Conservation (phyloP, 2,888 invertebrate species). For the Alentia gelatinosa region DNA sequence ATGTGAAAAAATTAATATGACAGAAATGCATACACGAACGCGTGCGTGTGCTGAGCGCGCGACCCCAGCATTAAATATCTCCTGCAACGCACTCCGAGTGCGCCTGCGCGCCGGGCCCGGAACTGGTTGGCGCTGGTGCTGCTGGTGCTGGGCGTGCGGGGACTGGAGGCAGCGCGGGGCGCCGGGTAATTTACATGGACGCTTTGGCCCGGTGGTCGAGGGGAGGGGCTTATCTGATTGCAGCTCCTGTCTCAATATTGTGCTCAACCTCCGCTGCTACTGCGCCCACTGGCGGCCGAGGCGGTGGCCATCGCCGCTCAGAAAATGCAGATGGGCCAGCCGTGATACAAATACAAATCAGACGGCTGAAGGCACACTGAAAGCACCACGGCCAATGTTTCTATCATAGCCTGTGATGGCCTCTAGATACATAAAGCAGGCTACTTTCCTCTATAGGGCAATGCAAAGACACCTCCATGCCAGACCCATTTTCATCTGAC, state of each 20-base stretch:
- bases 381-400: constrained; percentile 11
- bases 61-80: constrained; percentile 43
- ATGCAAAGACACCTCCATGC: not conserved
- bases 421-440: not conserved
- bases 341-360: constrained; percentile 36
- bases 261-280: not conserved
- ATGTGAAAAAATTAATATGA: not conserved
- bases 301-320: not conserved
- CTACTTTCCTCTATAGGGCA: not conserved
- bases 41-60: constrained; percentile 12
- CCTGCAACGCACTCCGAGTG: not conserved
- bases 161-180: not conserved
- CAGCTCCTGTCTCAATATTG: constrained; percentile 50
- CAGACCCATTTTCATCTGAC: not conserved
- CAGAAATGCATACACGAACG: not conserved
- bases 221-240: constrained; percentile 47
- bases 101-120: constrained; percentile 31
- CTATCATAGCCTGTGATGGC: constrained; percentile 40
- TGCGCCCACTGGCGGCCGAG: not conserved
- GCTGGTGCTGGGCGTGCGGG: not conserved
- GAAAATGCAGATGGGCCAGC: not conserved
- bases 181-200: constrained; percentile 46
- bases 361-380: not conserved
- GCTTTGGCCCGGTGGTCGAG: constrained; percentile 48
- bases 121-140: constrained; percentile 17